Conservation (phyloP, 2,113 vertebrate species). For the Phrynocephalus versicolor region DNA sequence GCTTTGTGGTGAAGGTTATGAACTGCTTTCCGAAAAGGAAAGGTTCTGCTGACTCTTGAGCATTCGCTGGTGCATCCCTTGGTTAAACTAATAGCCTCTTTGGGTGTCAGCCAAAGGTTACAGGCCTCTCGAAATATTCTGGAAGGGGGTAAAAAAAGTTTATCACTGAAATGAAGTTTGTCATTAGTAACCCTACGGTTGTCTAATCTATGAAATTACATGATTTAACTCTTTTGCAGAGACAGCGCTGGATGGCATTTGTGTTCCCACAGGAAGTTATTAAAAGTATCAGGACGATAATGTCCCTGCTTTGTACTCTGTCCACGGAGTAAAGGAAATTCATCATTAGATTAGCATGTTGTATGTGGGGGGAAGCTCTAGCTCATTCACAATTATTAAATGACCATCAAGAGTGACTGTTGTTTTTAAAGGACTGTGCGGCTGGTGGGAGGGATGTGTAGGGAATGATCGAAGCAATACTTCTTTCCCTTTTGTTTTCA, state of each 20-base stretch:
- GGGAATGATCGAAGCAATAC: slow-evolving; percentile 58
- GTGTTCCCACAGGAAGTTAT: slow-evolving; percentile 87
- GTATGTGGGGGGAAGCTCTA: slow-evolving; percentile 74
- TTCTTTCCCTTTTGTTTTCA: slow-evolving; percentile 68
- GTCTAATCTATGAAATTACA: slow-evolving; percentile 85
- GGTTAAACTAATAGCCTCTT: slow-evolving; percentile 84
- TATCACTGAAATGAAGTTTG: slow-evolving; percentile 83
- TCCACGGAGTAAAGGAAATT: slow-evolving; percentile 80
- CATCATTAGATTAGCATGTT: slow-evolving; percentile 79
- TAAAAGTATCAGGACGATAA: slow-evolving; percentile 84
- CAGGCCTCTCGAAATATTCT: slow-evolving; percentile 87
- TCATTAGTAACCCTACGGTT: slow-evolving; percentile 88
- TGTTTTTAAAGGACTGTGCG: slow-evolving; percentile 74
- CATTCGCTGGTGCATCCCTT: slow-evolving; percentile 80
- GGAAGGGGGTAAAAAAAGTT: slow-evolving; percentile 81
- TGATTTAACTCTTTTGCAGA: slow-evolving; percentile 83
- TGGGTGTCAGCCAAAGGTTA: slow-evolving; percentile 90
- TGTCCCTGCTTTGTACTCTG: slow-evolving; percentile 79
- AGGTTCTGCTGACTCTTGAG: slow-evolving; percentile 81
- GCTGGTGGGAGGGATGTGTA: slow-evolving; percentile 63
- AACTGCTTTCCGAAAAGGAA: slow-evolving; percentile 75
- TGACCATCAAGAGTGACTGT: slow-evolving; percentile 75
- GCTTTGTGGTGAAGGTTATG: slow-evolving; percentile 72
- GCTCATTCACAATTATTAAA: slow-evolving; percentile 82
- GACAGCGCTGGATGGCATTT: slow-evolving; percentile 71